These are phyloP conservation scores for Sinodicranocentrus sp. DNA, from an alignment of 2,888 invertebrate species.

Conservation along the genomic window DNA sequence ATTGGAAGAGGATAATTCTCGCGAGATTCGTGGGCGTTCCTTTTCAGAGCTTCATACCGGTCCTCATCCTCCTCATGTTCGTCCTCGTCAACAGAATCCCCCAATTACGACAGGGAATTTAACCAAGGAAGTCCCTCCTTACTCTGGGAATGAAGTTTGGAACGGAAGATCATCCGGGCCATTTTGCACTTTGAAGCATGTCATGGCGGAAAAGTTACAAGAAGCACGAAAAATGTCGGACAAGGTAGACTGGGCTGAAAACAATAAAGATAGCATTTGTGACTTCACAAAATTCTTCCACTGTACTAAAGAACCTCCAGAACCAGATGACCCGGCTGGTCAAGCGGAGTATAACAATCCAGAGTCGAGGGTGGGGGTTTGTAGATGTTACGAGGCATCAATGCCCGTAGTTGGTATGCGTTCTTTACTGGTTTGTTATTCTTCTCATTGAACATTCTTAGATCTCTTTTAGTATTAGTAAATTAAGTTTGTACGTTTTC, in stretches of 20 bases:
- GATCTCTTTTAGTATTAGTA: background rate
- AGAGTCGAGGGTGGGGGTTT: conserved; percentile 12
- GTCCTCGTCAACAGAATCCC: no score
- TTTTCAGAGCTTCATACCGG: no score
- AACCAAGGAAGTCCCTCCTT: conserved; percentile 28
- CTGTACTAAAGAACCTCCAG: conserved; percentile 22
- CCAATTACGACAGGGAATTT: no score
- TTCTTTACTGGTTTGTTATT: background rate
- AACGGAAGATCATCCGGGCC: conserved; percentile 14
- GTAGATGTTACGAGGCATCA: conserved; percentile 50
- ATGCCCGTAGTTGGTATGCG: conserved; percentile 17
- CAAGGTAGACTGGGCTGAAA: conserved; percentile 28
- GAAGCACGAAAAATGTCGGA: background rate
- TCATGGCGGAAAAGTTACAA: conserved; percentile 35
- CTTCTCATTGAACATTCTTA: background rate
- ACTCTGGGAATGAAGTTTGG: conserved; percentile 22
- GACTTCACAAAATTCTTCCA: conserved; percentile 51
- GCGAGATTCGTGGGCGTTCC: no score
- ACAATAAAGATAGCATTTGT: conserved; percentile 36
- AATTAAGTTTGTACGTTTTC: background rate
- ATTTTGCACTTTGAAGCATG: conserved; percentile 10
- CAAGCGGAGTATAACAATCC: background rate
- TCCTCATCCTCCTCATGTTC: no score
- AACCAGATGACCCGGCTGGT: background rate
- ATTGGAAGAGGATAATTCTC: no score